Percentiles rank a stretch among this genome's conserved stretches.
Conservation (phyloP, 2,888 invertebrate species). For the Chrysolina haemoptera region DNA sequence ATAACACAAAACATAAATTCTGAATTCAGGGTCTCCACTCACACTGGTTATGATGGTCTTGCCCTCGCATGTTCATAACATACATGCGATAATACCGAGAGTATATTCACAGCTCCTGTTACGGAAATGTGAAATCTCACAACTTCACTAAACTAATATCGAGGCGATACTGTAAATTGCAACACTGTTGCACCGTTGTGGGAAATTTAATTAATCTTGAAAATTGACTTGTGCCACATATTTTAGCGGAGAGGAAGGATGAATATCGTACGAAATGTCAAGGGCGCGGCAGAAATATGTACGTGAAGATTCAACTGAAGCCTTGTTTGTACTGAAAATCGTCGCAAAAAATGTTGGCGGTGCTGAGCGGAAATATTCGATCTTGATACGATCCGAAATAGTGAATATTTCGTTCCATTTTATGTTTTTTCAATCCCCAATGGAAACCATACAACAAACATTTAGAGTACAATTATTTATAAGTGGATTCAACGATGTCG, state of each 20-base stretch:
- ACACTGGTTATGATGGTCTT: conserved; percentile 3
- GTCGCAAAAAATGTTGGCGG: no score
- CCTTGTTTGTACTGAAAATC: no score
- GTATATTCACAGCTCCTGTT: conserved; percentile 2
- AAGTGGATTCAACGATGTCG: no score
- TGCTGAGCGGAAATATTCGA: no score
- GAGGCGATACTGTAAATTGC: conserved; percentile 1
- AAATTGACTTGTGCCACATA: background rate
- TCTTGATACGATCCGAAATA: no score
- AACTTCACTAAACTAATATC: conserved; percentile 14
- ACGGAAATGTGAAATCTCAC: background rate
- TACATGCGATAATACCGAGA: conserved; percentile 7
- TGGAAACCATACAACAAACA: no score
- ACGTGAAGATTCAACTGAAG: background rate
- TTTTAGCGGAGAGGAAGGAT: background rate
- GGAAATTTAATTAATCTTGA: background rate
- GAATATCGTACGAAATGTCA: background rate
- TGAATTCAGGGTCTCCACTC: background rate
- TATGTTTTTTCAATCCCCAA: no score
- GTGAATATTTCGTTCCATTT: no score
- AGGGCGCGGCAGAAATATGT: background rate
- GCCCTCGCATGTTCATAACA: conserved; percentile 2
- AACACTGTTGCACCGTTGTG: background rate
- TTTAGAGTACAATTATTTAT: no score
- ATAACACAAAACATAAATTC: background rate